Evolutionary conservation across 2,797 vertebrate species (phyloP).

Genomic region (Pogonophryne albipinna): DNA sequence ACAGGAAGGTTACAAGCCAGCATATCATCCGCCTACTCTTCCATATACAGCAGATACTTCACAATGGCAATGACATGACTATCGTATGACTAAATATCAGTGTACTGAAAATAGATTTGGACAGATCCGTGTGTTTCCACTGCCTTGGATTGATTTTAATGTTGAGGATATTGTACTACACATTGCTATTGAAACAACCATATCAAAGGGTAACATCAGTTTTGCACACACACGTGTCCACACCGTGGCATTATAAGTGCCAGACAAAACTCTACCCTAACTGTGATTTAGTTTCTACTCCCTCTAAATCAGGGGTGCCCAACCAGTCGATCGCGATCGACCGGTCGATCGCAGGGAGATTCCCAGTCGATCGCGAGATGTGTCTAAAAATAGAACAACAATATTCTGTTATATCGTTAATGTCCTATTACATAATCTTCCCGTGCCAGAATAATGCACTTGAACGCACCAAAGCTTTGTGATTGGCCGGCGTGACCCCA

Average conservation of each 20-base stretch:
- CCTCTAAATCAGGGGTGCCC: too few relatives aligned
- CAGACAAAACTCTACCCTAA: not conserved
- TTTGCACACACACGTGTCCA: not conserved
- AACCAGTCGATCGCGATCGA: too few relatives aligned
- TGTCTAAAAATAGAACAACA: too few relatives aligned
- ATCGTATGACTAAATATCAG: not conserved
- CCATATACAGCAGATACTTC: not conserved
- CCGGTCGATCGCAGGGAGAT: too few relatives aligned
- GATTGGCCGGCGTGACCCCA: too few relatives aligned
- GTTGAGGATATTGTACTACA: not conserved
- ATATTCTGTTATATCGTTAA: too few relatives aligned
- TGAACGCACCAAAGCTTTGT: too few relatives aligned
- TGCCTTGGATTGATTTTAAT: conserved; percentile 14
- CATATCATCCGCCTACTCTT: not conserved
- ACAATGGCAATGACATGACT: conserved; percentile 9
- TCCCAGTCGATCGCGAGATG: too few relatives aligned
- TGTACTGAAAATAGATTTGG: not conserved
- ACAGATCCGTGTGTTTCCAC: not conserved
- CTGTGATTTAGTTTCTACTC: not conserved
- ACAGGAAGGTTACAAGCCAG: conserved; percentile 25
- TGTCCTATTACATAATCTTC: too few relatives aligned
- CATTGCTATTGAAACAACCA: not conserved
- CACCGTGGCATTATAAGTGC: conserved; percentile 14
- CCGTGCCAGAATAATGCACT: too few relatives aligned
- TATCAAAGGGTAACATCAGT: conserved; percentile 11